Conservation (phyloP, 1,140 invertebrate genomes). For the Lepidurus packardi region DNA sequence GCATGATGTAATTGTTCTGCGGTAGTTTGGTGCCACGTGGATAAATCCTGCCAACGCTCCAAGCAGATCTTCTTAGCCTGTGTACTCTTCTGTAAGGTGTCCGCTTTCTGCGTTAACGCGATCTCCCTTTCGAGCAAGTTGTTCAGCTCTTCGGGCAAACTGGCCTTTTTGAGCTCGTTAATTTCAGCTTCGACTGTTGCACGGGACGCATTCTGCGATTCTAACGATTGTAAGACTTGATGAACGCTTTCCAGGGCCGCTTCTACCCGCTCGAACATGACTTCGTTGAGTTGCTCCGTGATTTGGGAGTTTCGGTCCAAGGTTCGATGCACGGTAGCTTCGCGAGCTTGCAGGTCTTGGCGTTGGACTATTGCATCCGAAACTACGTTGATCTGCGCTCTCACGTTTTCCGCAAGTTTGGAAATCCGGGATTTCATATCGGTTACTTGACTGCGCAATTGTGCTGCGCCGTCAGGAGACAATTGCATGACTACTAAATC, state of each 20-base stretch:
- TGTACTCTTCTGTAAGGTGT: constrained; percentile 64
- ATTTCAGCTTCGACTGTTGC: constrained; percentile 72
- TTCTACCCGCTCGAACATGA: constrained; percentile 71
- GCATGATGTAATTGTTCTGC: constrained; percentile 70
- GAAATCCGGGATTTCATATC: constrained; percentile 65
- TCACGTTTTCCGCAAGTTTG: constrained; percentile 62
- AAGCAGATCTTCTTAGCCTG: constrained; percentile 64
- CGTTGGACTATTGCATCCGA: constrained; percentile 68
- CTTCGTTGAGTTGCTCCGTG: constrained; percentile 69
- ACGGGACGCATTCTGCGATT: constrained; percentile 67
- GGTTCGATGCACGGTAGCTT: constrained; percentile 77
- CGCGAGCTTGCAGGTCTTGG: constrained; percentile 76
- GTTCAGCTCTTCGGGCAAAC: constrained; percentile 62
- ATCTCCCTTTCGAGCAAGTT: constrained; percentile 67
- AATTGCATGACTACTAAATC: constrained; percentile 69
- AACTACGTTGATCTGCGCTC: constrained; percentile 66
- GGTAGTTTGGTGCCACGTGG: constrained; percentile 74
- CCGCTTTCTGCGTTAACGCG: constrained; percentile 45
- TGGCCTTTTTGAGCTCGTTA: constrained; percentile 63
- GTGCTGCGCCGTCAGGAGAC: constrained; percentile 64
- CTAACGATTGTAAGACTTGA: constrained; percentile 69
- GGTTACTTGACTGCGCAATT: constrained; percentile 62
- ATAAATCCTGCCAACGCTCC: constrained; percentile 74
- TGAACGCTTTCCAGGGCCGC: constrained; percentile 70
- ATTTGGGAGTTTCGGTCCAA: constrained; percentile 67